Percentiles rank a stretch among this genome's conserved stretches.
Evolutionary conservation across 2,113 vertebrate genomes (phyloP).

Genomic region (Gasterosteus aculeatus): DNA sequence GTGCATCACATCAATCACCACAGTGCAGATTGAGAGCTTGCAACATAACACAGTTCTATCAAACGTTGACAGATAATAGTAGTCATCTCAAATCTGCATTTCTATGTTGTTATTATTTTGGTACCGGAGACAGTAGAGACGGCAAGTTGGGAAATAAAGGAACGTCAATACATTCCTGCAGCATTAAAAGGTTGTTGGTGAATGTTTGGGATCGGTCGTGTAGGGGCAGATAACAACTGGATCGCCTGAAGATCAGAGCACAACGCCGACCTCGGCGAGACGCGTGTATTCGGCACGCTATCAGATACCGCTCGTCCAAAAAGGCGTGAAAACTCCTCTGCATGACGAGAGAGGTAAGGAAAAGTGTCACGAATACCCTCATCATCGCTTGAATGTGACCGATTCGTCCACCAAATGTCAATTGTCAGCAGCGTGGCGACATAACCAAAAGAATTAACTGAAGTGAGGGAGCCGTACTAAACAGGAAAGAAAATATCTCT

Average conservation of each 20-base stretch:
- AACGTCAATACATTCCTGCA: background rate
- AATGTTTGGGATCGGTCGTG: conserved; percentile 67
- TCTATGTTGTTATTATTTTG: background rate
- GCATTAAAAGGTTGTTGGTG: conserved; percentile 25
- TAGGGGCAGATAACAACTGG: conserved; percentile 68
- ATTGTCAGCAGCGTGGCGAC: background rate
- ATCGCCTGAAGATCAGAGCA: conserved; percentile 27
- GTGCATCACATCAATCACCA: no score
- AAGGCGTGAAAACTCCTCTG: conserved; percentile 47
- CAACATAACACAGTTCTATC: background rate
- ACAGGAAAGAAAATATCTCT: background rate
- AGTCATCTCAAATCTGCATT: background rate
- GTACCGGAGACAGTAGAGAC: background rate
- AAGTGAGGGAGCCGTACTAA: background rate
- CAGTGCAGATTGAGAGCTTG: background rate
- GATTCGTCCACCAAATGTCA: background rate
- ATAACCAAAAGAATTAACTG: background rate
- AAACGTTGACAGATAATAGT: background rate
- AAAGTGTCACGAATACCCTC: conserved; percentile 74
- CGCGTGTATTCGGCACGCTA: conserved; percentile 40
- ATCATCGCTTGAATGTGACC: conserved; percentile 12
- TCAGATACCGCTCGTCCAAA: conserved; percentile 47
- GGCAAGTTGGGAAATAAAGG: background rate
- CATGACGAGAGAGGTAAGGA: conserved; percentile 52
- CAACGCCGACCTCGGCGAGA: background rate